Evolutionary conservation across 2,797 vertebrate species (phyloP).

Genomic region (Echiichthys vipera): DNA sequence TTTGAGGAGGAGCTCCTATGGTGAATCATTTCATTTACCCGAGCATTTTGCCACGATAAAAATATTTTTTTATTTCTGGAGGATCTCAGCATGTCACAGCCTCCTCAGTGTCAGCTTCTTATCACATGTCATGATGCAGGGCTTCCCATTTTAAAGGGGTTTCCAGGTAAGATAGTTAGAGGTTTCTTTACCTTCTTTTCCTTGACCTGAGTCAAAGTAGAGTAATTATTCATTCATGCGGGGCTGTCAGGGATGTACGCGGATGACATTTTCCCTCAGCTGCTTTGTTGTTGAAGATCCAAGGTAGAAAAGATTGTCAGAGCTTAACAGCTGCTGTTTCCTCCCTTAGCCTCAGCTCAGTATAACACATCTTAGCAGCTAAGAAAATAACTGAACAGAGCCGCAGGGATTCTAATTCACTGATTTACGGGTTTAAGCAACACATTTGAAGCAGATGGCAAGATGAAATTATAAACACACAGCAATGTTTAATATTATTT

Average conservation of each 20-base stretch:
- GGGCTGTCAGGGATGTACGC: conserved; percentile 63
- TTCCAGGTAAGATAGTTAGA: conserved; percentile 56
- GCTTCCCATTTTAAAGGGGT: conserved; percentile 54
- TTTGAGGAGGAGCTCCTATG: conserved; percentile 64
- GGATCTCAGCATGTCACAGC: conserved; percentile 61
- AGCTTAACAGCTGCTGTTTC: conserved; percentile 64
- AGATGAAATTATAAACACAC: conserved; percentile 23
- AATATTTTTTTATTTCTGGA: conserved; percentile 66
- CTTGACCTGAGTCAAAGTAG: conserved; percentile 65
- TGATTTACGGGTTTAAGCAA: conserved; percentile 42
- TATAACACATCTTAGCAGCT: conserved; percentile 47
- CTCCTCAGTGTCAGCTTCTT: conserved; percentile 65
- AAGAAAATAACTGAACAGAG: conserved; percentile 53
- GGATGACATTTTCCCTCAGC: conserved; percentile 73
- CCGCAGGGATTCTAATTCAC: conserved; percentile 49
- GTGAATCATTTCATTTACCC: conserved; percentile 74
- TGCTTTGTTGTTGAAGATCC: conserved; percentile 74
- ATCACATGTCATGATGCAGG: conserved; percentile 66
- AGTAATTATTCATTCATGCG: conserved; percentile 70
- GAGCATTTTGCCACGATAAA: conserved; percentile 64
- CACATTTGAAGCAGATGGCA: conserved; percentile 48
- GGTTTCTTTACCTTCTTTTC: conserved; percentile 41
- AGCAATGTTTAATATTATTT: conserved; percentile 37
- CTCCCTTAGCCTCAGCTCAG: conserved; percentile 50
- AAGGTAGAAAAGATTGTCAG: conserved; percentile 61